phyloP scores from a whole-genome alignment of 2,797 vertebrate genomes.

The Phrynocephalus forsythii region DNA sequence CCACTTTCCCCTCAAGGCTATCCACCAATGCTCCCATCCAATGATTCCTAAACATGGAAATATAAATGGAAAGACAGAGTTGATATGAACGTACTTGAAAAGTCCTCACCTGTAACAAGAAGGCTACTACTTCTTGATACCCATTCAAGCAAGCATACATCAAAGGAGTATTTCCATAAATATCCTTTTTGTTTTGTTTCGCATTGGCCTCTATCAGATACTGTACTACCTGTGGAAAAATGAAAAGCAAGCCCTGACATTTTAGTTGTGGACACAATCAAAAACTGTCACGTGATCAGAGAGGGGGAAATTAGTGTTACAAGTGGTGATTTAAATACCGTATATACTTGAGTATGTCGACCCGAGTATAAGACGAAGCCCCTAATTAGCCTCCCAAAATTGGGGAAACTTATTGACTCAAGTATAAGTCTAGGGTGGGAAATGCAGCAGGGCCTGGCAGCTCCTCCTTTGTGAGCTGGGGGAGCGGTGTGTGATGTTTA shows the following conservation, averaged over 20 bases:
- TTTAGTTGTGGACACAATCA: not conserved
- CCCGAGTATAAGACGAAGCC: too few relatives aligned
- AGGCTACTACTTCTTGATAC: constrained; percentile 81
- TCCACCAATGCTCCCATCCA: not conserved
- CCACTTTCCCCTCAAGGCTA: too few relatives aligned
- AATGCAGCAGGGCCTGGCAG: too few relatives aligned
- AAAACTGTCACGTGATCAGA: not conserved
- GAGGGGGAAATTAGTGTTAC: not conserved
- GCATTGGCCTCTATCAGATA: constrained; percentile 86
- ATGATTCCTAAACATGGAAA: not conserved
- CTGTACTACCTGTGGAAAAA: constrained; percentile 84
- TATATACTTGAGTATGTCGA: too few relatives aligned
- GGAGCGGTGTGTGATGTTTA: too few relatives aligned
- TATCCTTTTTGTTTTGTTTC: constrained; percentile 92
- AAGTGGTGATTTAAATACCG: not conserved
- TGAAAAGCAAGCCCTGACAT: constrained; percentile 24
- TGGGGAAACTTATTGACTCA: too few relatives aligned
- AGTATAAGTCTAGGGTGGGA: too few relatives aligned
- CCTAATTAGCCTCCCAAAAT: too few relatives aligned
- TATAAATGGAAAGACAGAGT: not conserved
- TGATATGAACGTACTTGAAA: not conserved
- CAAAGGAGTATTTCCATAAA: constrained; percentile 91
- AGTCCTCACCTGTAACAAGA: constrained; percentile 85
- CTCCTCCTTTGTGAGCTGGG: too few relatives aligned
- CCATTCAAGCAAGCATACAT: constrained; percentile 88